Base-by-base conservation (phyloP, 2,888 invertebrate genomes). In the Cataglyphis rosenhaueri region DNA sequence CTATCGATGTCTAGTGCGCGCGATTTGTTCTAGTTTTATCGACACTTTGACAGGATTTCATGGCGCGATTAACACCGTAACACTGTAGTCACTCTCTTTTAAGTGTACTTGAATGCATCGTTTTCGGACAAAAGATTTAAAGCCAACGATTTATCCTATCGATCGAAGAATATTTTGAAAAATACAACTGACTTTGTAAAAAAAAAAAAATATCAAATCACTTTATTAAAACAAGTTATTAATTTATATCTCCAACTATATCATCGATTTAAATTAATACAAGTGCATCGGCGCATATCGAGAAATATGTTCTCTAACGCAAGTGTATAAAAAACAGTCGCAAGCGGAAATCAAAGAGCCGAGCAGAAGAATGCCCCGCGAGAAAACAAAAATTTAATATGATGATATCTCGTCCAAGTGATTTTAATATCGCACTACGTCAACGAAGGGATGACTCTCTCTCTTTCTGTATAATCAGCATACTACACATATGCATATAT, bases 351-450 rank as follows among this genome's bases (percentile, higher is more conserved):
- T 61, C 79, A 82, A 75, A 66, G 71, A 64, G 82, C 44, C 55
- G 55, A 35, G 66, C 21, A 65, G 62, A 81, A 65, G 74, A 64
- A 64, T 25, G 55, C 41, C n/a, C 65, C 61, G 64, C 25, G 79
- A 41, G 65, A 61, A 76, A 78, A 82, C 57, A 84, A 87, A 82
- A 88, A 86, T 87, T 86, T 87, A 87, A 87, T 87, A 87, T 83
- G 81, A 81, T 64, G 64, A 59, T 78, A 64, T 78, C 81, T 85
- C 81, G 82, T 82, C 74, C 82, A 84, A 83, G 83, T 88, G 84
- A 89, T 89, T 88, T 88, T 90, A 89, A 90, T 90, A 91, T 90
- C 85, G 82, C 68, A 75, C 81, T 35, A 85, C 78, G 83, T 64
- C 70, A 55, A 66, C 83, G 35, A 73, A 66, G 82, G 35, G 64